A percentile compares a stretch with the other conserved stretches of the same genome.
Evolutionary conservation across 1,140 invertebrate genomes (phyloP).

Genomic region (Muscidifurax raptorellus): DNA sequence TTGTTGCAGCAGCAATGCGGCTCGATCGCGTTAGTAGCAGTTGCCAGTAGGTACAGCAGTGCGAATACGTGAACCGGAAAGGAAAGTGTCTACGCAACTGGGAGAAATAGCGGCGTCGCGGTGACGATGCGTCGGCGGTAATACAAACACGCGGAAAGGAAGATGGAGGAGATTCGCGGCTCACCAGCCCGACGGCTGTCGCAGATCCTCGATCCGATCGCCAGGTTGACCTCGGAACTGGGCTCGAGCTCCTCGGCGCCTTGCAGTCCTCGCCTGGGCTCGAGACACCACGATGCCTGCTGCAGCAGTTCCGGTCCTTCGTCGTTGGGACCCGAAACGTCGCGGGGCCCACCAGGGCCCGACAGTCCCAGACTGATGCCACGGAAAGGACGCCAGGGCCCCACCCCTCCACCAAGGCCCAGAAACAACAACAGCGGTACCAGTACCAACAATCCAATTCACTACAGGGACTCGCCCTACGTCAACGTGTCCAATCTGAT

Average conservation of each 20-base stretch:
- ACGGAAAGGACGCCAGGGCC: constrained; percentile 77
- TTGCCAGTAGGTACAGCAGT: not conserved
- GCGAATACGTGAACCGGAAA: not conserved
- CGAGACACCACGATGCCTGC: constrained; percentile 55
- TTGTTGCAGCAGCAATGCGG: not conserved
- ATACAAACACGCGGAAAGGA: not conserved
- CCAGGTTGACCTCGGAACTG: constrained; percentile 78
- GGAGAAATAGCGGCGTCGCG: not conserved
- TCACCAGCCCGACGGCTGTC: constrained; percentile 81
- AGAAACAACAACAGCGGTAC: constrained; percentile 67
- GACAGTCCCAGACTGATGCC: constrained; percentile 83
- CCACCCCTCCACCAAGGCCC: constrained; percentile 74
- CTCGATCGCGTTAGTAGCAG: not conserved
- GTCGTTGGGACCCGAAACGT: constrained; percentile 45
- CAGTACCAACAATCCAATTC: constrained; percentile 62
- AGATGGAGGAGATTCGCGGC: constrained; percentile 71
- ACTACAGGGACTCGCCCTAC: constrained; percentile 65
- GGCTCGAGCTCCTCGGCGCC: constrained; percentile 76
- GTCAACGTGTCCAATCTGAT: constrained; percentile 75
- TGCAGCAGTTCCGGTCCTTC: constrained; percentile 49
- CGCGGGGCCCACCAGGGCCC: constrained; percentile 63
- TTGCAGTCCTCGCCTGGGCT: constrained; percentile 69
- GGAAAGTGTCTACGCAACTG: not conserved
- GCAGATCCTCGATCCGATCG: constrained; percentile 87
- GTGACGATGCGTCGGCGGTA: not conserved